Evolutionary conservation across 2,797 vertebrate species (phyloP).

Genomic region (Stomatorhinus walkeri): DNA sequence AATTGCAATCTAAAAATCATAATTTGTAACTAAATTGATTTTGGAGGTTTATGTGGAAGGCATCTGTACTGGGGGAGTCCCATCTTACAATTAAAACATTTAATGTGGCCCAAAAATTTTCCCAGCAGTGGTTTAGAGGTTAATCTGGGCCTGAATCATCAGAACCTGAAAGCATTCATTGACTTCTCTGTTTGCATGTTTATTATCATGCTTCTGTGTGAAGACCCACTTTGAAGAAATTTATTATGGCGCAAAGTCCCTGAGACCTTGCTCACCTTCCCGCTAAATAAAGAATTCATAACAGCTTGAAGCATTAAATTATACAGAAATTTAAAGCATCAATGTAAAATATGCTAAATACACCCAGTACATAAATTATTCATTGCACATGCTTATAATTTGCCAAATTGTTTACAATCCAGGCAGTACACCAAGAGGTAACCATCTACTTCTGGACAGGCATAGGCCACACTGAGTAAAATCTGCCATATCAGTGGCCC

Average conservation of each 20-base stretch:
- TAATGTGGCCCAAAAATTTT: background rate
- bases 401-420: background rate
- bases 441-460: background rate
- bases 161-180: background rate
- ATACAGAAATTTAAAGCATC: background rate
- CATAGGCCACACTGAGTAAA: background rate
- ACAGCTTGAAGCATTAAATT: background rate
- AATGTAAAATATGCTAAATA: background rate
- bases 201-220: background rate
- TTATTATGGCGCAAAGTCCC: background rate
- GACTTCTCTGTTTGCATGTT: background rate
- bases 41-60: background rate
- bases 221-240: background rate
- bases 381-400: background rate
- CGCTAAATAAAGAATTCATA: background rate
- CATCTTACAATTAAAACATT: background rate
- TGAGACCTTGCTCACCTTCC: background rate
- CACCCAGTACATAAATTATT: background rate
- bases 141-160: background rate
- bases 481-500: background rate
- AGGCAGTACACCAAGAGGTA: background rate
- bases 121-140: background rate
- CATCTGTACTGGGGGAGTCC: background rate
- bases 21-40: background rate
- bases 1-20: background rate